Evolutionary conservation across 2,113 vertebrate genomes (phyloP), one percentile per base, ranked within the genome.

Genomic region (Echinops telfairi): DNA sequence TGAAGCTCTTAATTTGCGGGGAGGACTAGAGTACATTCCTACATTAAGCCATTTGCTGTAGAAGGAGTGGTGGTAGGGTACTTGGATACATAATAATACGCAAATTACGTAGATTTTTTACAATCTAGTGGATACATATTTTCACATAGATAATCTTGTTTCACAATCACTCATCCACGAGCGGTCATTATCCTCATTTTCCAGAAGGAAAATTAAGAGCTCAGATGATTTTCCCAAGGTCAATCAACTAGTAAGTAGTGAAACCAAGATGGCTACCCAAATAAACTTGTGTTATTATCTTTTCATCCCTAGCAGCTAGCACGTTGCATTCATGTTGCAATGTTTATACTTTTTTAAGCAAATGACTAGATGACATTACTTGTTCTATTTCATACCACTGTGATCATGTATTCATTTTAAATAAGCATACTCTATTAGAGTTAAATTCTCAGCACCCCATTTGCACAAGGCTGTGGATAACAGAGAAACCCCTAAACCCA

Each of bases 1-100:
- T 22, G 89, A 75, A 83, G 75, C 57, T 91, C 43, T 84, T 80
- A 77, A 29, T 88, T 90, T 94, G 77, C 27, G 14, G 71, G 47
- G 57, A 88, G 83, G n/a, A 16, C 16, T 43, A 88, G 36, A 70
- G 68, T 70, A 47, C 62, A 22, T 88, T 83, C 31, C 89, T 84
- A 85, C 38, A 27, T 86, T 86, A 22, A 82, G 40, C 6, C 80
- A 7, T 62, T 68, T 88, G n/a, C 1, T 60, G 9, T 36, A 4
- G 23, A 78, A 62, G 19, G 60, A 23, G 60, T 19, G 60, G 60
- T 62, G 19, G 60, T 40, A 75, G 23, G n/a, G 68, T 78, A 8
- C 19, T 14, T 11, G 57, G 38, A 83, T 25, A 76, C 31, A 88
- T 90, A 75, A 57, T 53, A 75, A 29, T 16, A 71, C 92, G 33